Percentiles rank a stretch among this genome's conserved stretches.
Evolutionary conservation across 2,888 invertebrate genomes (phyloP).

Genomic region (Himalopsyche kuldschensis): DNA sequence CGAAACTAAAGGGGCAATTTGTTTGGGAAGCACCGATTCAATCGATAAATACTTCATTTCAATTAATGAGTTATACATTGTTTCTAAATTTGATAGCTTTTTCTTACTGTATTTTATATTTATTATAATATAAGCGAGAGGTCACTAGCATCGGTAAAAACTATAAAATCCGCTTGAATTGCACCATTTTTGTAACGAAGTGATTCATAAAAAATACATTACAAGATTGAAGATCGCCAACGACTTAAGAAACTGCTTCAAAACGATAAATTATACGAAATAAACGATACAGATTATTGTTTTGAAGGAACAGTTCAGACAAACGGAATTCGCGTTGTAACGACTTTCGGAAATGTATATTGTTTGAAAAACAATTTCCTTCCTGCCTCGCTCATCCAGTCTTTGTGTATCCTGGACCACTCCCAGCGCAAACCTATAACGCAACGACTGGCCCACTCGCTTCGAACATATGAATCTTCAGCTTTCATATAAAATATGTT

Average conservation of each 20-base stretch:
- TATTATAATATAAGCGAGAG: too few relatives aligned
- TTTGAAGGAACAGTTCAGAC: background rate
- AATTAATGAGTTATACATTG: too few relatives aligned
- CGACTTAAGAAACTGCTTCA: slow-evolving; percentile 13
- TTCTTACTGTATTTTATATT: too few relatives aligned
- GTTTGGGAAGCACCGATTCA: too few relatives aligned
- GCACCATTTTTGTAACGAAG: too few relatives aligned
- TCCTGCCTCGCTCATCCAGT: slow-evolving; percentile 32
- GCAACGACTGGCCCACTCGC: background rate
- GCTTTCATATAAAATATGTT: slow-evolving; percentile 33
- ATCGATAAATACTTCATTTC: too few relatives aligned
- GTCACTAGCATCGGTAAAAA: too few relatives aligned
- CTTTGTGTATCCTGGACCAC: slow-evolving; percentile 3
- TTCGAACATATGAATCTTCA: background rate
- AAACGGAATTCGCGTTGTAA: slow-evolving; percentile 27
- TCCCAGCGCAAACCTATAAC: background rate
- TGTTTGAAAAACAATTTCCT: slow-evolving; percentile 40
- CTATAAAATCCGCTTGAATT: too few relatives aligned
- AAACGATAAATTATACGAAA: slow-evolving; percentile 23
- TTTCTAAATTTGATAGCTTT: too few relatives aligned
- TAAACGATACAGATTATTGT: slow-evolving; percentile 22
- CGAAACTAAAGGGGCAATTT: too few relatives aligned
- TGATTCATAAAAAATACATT: too few relatives aligned
- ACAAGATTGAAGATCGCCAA: background rate
- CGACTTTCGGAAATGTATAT: slow-evolving; percentile 41